Evolutionary conservation across 37 sponge, comb jelly and placozoan genomes (phyloP), one percentile per base, ranked within the genome.

Genomic region (Bolinopsis microptera): DNA sequence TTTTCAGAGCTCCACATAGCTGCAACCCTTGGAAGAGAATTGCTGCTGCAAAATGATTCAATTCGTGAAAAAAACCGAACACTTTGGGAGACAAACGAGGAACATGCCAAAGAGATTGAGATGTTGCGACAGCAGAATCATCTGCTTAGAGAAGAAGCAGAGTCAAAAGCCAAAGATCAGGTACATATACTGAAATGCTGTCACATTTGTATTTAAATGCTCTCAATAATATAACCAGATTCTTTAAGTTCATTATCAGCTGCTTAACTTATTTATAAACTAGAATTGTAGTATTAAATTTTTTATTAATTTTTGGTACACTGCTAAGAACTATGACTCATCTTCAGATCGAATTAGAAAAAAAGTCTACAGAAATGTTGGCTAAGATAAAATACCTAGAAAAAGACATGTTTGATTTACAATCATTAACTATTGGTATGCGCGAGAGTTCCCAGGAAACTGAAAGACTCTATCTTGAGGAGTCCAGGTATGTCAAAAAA

Each of bases 1-100:
- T 18, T 77, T 77, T 77, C 80, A 77, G 80, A 77, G 80, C 32
- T 77, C 13, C 80, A 77, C 33, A 77, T 77, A 34, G 80, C 80
- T 32, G 80, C 80, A 34, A 77, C 28, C 21, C 32, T 77, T 27
- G 80, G 80, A 16, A 77, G 80, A 77, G 80, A 77, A 32, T 32
- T 77, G 21, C 80, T 77, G 1, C 35, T 77, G 21, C 36, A 77
- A 77, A 77, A 77, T 77, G 80, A 77, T 77, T 31, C 80, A 21
- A 13, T 77, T 16, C 27, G 35, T 35, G 80, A 77, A 36, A 77
- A 35, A 77, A 77, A 77, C 32, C 35, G 80, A 1, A 13, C 33
- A 18, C 36, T 77, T 21, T 77, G 80, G 80, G 80, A 77, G 33
- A 18, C 33, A 34, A 32, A 32, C 32, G 80, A 77, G 33, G 80